Evolutionary conservation across 2,113 vertebrate species (phyloP).

Genomic region (Onychorhynchus coronatus): DNA sequence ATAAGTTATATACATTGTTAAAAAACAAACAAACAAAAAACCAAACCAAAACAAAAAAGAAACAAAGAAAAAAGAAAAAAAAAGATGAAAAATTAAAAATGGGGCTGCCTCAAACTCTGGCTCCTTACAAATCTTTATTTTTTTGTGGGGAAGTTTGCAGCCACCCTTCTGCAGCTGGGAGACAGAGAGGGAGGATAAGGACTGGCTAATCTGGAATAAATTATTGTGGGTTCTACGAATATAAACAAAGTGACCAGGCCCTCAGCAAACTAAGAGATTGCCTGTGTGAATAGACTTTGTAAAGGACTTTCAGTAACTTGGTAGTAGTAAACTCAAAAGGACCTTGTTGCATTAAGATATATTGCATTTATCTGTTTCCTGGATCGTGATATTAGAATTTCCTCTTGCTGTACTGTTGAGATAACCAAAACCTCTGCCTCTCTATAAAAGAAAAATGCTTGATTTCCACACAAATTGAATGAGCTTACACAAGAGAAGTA

Average conservation of each 20-base stretch:
- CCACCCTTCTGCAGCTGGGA: conserved; percentile 2
- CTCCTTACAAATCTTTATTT: neutral
- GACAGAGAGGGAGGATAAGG: neutral
- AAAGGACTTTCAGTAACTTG: neutral
- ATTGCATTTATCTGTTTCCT: neutral
- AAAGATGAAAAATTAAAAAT: neutral
- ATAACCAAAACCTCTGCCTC: neutral
- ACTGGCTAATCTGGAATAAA: conserved; percentile 14
- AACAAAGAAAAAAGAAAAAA: no score
- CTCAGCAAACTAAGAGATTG: neutral
- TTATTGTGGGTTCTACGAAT: conserved; percentile 65
- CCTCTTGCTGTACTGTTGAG: neutral
- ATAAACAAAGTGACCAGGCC: conserved; percentile 51
- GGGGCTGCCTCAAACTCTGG: neutral
- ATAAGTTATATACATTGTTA: accelerated
- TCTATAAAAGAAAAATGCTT: neutral
- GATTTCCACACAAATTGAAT: neutral
- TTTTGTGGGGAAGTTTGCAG: neutral
- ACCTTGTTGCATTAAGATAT: neutral
- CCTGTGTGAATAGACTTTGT: neutral
- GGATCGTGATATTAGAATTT: neutral
- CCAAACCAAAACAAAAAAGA: no score
- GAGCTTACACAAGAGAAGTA: neutral
- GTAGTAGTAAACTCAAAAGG: neutral
- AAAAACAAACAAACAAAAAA: no score